phyloP scores from a whole-genome alignment of 2,113 vertebrate genomes.

The Theristicus caerulescens region DNA sequence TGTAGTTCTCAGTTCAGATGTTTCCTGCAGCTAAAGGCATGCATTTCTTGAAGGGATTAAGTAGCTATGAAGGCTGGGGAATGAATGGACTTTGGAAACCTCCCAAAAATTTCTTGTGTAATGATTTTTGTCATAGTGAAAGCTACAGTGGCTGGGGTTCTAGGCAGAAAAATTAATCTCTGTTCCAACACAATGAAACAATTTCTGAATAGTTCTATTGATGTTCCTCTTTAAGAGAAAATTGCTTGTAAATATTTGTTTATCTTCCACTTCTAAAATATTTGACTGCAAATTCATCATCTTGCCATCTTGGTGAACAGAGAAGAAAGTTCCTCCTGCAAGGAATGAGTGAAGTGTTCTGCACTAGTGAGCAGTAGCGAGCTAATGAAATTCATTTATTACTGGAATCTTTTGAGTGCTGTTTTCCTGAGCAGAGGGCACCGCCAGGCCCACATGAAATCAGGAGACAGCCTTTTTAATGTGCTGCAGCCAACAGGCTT shows the following conservation, averaged over 20 bases:
- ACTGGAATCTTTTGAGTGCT: neutral
- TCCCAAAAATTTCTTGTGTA: neutral
- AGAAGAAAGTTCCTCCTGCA: neutral
- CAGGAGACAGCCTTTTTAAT: neutral
- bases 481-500: neutral
- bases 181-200: neutral
- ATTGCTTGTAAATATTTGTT: neutral
- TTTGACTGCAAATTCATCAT: neutral
- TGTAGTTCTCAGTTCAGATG: neutral
- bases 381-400: neutral
- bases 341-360: neutral
- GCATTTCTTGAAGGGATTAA: slow-evolving; percentile 41
- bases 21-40: slow-evolving; percentile 22
- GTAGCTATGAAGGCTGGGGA: slow-evolving; percentile 9
- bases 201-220: neutral
- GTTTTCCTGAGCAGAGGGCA: neutral
- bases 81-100: slow-evolving; percentile 39
- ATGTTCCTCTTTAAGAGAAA: neutral
- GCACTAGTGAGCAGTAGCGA: neutral
- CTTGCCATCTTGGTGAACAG: neutral
- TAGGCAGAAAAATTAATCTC: slow-evolving; percentile 23
- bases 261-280: neutral
- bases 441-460: neutral
- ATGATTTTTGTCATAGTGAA: neutral
- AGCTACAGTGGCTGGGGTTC: neutral